Conservation (phyloP, 2,113 vertebrate species). For the Xenopus tropicalis region DNA sequence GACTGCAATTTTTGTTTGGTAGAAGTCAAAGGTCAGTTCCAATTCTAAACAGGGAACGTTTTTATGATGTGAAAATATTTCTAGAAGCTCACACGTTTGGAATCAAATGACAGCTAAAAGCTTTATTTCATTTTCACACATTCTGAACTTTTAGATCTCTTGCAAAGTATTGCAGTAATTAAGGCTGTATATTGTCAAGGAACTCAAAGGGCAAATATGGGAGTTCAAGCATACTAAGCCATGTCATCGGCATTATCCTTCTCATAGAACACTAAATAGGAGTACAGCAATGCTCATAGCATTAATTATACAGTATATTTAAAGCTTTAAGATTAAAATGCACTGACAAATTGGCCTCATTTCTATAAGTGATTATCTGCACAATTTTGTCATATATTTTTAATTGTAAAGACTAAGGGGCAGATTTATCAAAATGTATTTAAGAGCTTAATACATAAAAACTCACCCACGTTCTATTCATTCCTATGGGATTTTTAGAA, state of each 20-base stretch:
- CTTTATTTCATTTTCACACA: constrained; percentile 27
- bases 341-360: too few species aligned
- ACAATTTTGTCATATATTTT: too few species aligned
- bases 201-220: constrained; percentile 10
- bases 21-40: constrained; percentile 36
- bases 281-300: background rate
- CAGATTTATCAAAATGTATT: too few species aligned
- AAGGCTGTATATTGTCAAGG: background rate
- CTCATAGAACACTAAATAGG: constrained; percentile 3
- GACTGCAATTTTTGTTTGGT: constrained; percentile 2
- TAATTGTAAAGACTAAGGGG: too few species aligned
- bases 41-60: constrained; percentile 49
- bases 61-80: constrained; percentile 59
- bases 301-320: too few species aligned
- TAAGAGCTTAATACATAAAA: too few species aligned
- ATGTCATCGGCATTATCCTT: constrained; percentile 9
- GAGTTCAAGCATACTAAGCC: background rate
- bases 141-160: constrained; percentile 28
- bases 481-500: too few species aligned
- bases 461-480: too few species aligned
- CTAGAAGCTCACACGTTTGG: constrained; percentile 40
- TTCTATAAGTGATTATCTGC: too few species aligned
- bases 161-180: constrained; percentile 17
- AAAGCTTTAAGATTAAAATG: too few species aligned
- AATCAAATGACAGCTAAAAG: constrained; percentile 21